A percentile compares a stretch with the other conserved stretches of the same genome.
phyloP scores from a whole-genome alignment of 1,140 invertebrate species.

The Atta colombica region DNA sequence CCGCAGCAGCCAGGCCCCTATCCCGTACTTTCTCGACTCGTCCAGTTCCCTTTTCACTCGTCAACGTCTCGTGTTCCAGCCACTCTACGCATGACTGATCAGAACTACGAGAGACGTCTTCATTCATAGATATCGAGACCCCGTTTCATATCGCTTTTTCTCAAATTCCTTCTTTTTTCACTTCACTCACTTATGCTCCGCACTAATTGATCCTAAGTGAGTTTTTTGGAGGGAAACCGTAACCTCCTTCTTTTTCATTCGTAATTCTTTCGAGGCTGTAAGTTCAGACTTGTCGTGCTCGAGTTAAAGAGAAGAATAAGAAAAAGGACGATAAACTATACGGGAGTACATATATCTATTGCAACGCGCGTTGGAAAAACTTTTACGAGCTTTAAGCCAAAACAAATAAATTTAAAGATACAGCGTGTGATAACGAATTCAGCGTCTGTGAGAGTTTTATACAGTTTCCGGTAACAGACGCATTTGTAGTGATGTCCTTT shows the following conservation, averaged over 20 bases:
- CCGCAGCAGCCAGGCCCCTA: neutral
- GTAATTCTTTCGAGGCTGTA: neutral
- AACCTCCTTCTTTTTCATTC: neutral
- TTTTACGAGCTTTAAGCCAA: neutral
- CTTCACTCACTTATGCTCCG: slow-evolving; percentile 44
- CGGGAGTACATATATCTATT: neutral
- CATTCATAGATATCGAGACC: slow-evolving; percentile 63
- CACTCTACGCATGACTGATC: slow-evolving; percentile 65
- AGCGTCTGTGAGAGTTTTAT: neutral
- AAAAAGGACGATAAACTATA: neutral
- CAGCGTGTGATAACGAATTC: neutral
- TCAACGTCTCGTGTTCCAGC: slow-evolving; percentile 74
- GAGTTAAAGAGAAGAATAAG: neutral
- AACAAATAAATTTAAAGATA: slow-evolving; percentile 21
- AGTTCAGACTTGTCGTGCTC: slow-evolving; percentile 12
- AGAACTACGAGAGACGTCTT: slow-evolving; percentile 71
- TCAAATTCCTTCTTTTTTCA: slow-evolving; percentile 53
- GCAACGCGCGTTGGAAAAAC: neutral
- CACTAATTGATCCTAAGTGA: slow-evolving; percentile 75
- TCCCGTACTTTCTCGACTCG: slow-evolving; percentile 21
- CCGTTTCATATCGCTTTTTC: slow-evolving; percentile 39
- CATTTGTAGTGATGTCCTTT: neutral
- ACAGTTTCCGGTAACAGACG: neutral
- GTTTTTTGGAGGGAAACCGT: slow-evolving; percentile 31
- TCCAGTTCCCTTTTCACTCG: slow-evolving; percentile 69